Percentiles rank a stretch among this genome's conserved stretches.
phyloP scores from a whole-genome alignment of 2,113 vertebrate genomes.

The Rhinogobius similis region DNA sequence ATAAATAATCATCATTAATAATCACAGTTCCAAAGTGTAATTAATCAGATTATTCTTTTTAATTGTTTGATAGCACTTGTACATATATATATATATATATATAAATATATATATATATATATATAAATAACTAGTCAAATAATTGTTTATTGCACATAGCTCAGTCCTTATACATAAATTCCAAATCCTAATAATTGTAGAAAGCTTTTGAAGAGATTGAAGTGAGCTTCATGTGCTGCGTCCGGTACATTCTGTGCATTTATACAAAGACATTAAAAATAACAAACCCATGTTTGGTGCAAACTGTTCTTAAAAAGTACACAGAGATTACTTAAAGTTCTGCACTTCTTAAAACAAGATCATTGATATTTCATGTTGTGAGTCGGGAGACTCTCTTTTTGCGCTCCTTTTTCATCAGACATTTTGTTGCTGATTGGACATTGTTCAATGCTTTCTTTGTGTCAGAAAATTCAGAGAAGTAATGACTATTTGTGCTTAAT shows the following conservation, averaged over 20 bases:
- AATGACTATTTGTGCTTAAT: background rate
- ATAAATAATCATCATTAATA: too few relatives aligned
- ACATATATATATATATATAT: too few relatives aligned
- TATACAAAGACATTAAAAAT: background rate
- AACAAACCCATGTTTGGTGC: background rate
- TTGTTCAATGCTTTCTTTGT: background rate
- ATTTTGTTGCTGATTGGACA: too few relatives aligned
- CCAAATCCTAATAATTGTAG: background rate
- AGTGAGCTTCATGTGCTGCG: background rate
- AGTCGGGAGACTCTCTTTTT: background rate
- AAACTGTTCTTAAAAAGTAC: background rate
- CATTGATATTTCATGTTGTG: background rate
- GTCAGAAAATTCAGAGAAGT: background rate
- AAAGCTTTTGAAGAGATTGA: background rate
- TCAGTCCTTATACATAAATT: background rate
- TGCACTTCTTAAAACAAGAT: background rate
- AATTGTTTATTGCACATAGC: background rate
- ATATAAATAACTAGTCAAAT: too few relatives aligned
- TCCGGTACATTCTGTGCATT: background rate
- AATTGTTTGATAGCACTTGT: too few relatives aligned
- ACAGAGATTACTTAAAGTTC: background rate
- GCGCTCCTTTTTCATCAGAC: background rate
- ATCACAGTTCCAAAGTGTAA: too few relatives aligned
- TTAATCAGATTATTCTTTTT: too few relatives aligned
- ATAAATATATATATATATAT: too few relatives aligned